Evolutionary conservation across 2,888 invertebrate genomes (phyloP).

Genomic region (Hypomecis punctinalis): DNA sequence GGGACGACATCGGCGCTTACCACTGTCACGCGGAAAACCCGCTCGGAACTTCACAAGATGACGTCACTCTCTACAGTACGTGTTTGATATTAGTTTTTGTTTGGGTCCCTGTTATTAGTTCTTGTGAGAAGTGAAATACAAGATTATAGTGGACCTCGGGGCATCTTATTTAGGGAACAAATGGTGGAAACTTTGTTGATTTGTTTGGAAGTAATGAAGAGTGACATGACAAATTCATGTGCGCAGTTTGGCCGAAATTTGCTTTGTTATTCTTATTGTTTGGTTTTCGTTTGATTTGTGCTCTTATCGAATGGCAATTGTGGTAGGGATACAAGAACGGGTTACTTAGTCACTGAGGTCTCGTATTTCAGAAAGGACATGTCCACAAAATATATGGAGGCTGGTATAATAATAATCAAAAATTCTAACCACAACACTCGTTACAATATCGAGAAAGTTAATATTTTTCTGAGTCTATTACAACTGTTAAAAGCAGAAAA

Average conservation of each 20-base stretch:
- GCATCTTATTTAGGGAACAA: slow-evolving; percentile 8
- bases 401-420: too few species aligned
- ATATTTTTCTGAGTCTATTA: too few species aligned
- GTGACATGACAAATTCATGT: neutral
- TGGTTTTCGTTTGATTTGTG: neutral
- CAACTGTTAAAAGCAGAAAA: too few species aligned
- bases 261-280: slow-evolving; percentile 1
- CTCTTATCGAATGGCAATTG: too few species aligned
- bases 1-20: slow-evolving; percentile 86
- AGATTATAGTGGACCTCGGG: slow-evolving; percentile 15
- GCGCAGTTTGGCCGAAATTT: neutral
- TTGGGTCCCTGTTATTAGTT: slow-evolving; percentile 27
- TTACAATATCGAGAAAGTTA: too few species aligned
- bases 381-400: too few species aligned
- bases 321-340: too few species aligned
- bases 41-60: slow-evolving; percentile 86
- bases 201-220: slow-evolving; percentile 14
- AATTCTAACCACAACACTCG: too few species aligned
- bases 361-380: too few species aligned
- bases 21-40: slow-evolving; percentile 88
- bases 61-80: slow-evolving; percentile 88
- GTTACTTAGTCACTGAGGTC: too few species aligned
- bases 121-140: slow-evolving; percentile 18
- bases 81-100: slow-evolving; percentile 46
- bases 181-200: slow-evolving; percentile 19